phyloP scores from a whole-genome alignment of 2,797 vertebrate species.

The Danio choprae region DNA sequence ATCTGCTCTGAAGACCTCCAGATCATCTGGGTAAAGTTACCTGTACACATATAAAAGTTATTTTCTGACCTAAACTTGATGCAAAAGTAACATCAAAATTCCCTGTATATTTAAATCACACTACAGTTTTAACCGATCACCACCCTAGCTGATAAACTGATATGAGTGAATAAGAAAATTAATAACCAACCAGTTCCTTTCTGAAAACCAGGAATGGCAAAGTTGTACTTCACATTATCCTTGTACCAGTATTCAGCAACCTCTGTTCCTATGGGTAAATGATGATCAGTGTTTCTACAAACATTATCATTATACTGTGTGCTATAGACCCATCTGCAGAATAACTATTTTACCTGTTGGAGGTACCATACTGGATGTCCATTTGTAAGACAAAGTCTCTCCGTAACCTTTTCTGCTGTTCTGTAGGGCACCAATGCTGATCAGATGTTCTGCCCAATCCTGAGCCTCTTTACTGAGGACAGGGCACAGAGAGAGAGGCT shows the following conservation, averaged over 20 bases:
- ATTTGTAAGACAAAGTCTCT: conserved; percentile 67
- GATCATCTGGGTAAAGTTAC: conserved; percentile 73
- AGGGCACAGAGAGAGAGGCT: conserved; percentile 54
- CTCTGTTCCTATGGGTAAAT: conserved; percentile 59
- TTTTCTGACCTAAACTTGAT: neutral
- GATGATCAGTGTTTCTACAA: neutral
- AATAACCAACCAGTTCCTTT: conserved; percentile 63
- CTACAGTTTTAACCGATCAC: neutral
- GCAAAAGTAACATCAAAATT: too few species aligned
- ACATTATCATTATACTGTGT: neutral
- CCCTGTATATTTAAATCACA: too few species aligned
- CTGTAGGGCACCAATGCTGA: conserved; percentile 59
- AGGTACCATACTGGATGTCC: conserved; percentile 54
- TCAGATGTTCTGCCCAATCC: conserved; percentile 64
- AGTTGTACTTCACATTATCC: conserved; percentile 66
- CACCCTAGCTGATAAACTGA: neutral
- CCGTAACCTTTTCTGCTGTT: conserved; percentile 64
- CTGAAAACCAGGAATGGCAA: conserved; percentile 63
- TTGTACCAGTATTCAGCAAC: conserved; percentile 69
- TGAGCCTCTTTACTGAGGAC: conserved; percentile 63
- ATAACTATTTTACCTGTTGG: conserved; percentile 60
- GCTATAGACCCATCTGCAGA: neutral
- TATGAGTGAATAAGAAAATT: neutral
- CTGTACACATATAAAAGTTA: conserved; percentile 38
- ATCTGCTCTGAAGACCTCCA: conserved; percentile 64